A percentile compares a stretch with the other conserved stretches of the same genome.
Evolutionary conservation across 2,888 invertebrate species (phyloP).

Genomic region (Limulus polyphemus): DNA sequence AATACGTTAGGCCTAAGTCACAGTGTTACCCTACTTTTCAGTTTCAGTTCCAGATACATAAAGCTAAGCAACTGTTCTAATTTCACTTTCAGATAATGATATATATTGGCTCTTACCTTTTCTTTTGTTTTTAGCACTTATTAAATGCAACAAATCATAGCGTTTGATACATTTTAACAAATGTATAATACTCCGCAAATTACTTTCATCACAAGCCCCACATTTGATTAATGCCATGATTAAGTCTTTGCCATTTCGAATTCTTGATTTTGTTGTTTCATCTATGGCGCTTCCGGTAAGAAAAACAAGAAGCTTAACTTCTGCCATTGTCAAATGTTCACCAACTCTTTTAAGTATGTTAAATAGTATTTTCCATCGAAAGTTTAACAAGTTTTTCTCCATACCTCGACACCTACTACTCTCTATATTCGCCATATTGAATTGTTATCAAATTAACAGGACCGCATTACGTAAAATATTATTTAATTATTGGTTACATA

Average conservation of each 20-base stretch:
- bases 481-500: too few relatives aligned
- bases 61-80: too few relatives aligned
- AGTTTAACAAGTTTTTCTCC: too few relatives aligned
- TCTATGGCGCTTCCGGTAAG: conserved; percentile 9
- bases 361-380: too few relatives aligned
- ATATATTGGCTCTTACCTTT: conserved; percentile 9
- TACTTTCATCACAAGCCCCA: conserved; percentile 17
- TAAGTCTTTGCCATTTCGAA: conserved; percentile 16
- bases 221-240: conserved; percentile 14
- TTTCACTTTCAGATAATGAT: too few relatives aligned
- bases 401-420: too few relatives aligned
- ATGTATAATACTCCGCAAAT: conserved; percentile 4
- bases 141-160: conserved; percentile 17
- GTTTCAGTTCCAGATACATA: too few relatives aligned
- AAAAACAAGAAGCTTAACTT: conserved; percentile 11
- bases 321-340: conserved; percentile 12
- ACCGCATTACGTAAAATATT: too few relatives aligned
- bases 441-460: too few relatives aligned
- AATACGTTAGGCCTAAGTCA: too few relatives aligned
- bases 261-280: background rate
- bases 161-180: conserved; percentile 10
- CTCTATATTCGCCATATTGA: too few relatives aligned
- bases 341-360: conserved; percentile 9
- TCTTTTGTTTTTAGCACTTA: conserved; percentile 12
- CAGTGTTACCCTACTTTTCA: too few relatives aligned